Conservation (phyloP, 1,140 invertebrate species). For the Penaeus indicus region DNA sequence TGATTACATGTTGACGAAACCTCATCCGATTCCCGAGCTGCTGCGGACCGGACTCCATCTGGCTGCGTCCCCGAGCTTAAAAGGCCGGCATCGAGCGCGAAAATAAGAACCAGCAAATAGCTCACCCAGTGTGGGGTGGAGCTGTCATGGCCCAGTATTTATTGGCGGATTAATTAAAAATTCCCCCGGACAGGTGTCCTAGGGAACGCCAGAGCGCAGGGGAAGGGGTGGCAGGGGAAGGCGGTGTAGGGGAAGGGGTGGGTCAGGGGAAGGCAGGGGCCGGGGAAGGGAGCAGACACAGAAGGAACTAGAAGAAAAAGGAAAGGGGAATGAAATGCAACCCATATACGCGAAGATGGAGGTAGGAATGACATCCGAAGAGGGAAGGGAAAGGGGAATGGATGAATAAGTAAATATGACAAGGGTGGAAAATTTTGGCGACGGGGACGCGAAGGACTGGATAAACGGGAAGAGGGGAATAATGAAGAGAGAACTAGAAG, state of each 20-base stretch:
- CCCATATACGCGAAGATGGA: neutral
- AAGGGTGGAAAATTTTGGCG: conserved; percentile 29
- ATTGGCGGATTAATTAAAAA: conserved; percentile 57
- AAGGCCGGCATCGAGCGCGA: neutral
- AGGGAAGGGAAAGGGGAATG: conserved; percentile 6
- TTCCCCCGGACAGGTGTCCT: conserved; percentile 53
- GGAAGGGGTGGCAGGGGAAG: conserved; percentile 5
- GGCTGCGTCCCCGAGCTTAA: neutral
- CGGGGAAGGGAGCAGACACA: neutral
- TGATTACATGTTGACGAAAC: too few relatives aligned
- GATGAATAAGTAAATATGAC: neutral
- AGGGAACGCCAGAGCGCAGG: conserved; percentile 29
- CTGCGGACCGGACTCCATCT: too few relatives aligned
- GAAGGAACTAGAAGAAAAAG: neutral
- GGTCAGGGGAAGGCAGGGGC: neutral
- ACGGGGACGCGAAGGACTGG: conserved; percentile 1
- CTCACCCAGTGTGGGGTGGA: neutral
- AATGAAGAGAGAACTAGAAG: conserved; percentile 5
- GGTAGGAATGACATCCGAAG: neutral
- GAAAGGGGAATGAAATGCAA: neutral
- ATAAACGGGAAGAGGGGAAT: conserved; percentile 9
- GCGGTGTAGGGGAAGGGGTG: neutral
- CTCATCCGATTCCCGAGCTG: too few relatives aligned
- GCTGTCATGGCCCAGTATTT: conserved; percentile 23
- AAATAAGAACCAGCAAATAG: neutral